These are phyloP conservation scores for Montifringilla adamsi DNA, from an alignment of 2,113 vertebrate species.

Conservation along the genomic window DNA sequence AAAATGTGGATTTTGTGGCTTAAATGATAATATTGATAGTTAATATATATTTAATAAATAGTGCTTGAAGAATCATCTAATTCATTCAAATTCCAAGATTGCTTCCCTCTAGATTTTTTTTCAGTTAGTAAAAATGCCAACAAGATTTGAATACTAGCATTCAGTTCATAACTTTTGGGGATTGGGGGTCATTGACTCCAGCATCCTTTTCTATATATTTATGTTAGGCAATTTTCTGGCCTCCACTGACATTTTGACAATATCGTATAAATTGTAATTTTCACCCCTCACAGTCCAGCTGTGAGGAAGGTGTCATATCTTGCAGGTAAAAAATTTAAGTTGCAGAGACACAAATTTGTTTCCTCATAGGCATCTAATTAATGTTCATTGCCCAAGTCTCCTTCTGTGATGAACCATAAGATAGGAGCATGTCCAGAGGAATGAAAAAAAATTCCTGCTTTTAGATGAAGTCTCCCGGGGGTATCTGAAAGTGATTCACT, in stretches of 20 bases:
- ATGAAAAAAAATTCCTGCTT: not conserved
- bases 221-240: not conserved
- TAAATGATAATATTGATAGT: not conserved
- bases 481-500: not conserved
- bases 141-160: not conserved
- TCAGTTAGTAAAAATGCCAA: not conserved
- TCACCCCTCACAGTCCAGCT: not conserved
- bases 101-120: not conserved
- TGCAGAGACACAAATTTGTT: not conserved
- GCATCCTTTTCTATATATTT: not conserved
- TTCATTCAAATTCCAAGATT: not conserved
- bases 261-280: not conserved
- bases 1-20: not conserved
- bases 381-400: not conserved
- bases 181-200: not conserved
- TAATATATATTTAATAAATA: not conserved
- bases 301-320: not conserved
- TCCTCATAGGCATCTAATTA: not conserved
- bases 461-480: not conserved
- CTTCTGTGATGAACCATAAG: not conserved
- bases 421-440: not conserved
- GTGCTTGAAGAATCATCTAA: not conserved
- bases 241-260: not conserved
- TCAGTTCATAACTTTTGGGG: not conserved
- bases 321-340: not conserved